Evolutionary conservation across 2,113 vertebrate genomes (phyloP).

Genomic region (Eleginops maclovinus): DNA sequence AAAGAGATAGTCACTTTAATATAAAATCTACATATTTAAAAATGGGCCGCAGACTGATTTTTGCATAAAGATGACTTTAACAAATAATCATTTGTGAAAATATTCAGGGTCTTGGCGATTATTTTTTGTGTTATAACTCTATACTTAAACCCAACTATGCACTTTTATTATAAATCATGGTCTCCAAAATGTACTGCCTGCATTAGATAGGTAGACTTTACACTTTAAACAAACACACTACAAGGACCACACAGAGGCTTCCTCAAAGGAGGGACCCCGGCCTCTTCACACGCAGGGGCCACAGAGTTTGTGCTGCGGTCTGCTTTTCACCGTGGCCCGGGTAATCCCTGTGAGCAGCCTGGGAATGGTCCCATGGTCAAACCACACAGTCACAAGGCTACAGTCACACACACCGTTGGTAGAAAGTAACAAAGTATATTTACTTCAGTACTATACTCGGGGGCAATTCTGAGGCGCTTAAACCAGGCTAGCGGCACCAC

Average conservation of each 20-base stretch:
- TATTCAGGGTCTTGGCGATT: too few relatives aligned
- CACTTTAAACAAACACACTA: conserved; percentile 12
- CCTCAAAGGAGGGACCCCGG: conserved; percentile 17
- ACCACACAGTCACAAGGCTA: conserved; percentile 12
- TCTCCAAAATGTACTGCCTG: too few relatives aligned
- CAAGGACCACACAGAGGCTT: conserved; percentile 53
- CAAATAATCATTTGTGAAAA: too few relatives aligned
- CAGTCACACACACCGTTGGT: background rate
- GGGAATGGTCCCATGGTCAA: conserved; percentile 44
- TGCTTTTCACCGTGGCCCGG: conserved; percentile 21
- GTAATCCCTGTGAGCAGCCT: conserved; percentile 61
- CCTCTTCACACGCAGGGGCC: conserved; percentile 32
- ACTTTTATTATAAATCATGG: background rate
- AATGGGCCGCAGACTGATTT: too few relatives aligned
- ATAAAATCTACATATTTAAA: too few relatives aligned
- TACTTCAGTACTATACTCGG: background rate
- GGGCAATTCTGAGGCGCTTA: background rate
- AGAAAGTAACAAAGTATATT: background rate
- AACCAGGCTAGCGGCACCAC: background rate
- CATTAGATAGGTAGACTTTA: conserved; percentile 9
- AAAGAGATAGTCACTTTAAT: too few relatives aligned
- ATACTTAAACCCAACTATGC: background rate
- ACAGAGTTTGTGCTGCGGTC: conserved; percentile 18
- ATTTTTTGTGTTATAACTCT: too few relatives aligned
- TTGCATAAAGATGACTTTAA: too few relatives aligned